phyloP scores from a whole-genome alignment of 2,888 invertebrate genomes.

The Cryptocephalus primarius region DNA sequence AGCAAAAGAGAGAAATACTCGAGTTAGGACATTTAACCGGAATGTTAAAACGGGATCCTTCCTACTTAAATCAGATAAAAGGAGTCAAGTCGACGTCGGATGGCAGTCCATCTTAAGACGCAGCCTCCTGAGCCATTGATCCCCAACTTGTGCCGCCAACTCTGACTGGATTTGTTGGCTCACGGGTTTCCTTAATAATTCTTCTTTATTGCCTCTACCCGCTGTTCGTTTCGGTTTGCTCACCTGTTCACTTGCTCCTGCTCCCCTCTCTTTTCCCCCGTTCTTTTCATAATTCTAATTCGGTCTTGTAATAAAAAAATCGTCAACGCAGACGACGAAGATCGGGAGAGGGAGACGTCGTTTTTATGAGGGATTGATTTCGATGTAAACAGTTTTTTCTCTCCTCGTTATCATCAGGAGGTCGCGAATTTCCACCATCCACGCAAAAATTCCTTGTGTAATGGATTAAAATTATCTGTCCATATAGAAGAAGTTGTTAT shows the following conservation, averaged over 20 bases:
- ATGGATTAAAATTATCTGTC: too few relatives aligned
- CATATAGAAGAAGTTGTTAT: too few relatives aligned
- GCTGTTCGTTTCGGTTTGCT: slow-evolving; percentile 21
- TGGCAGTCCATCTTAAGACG: not conserved
- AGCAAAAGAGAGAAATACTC: too few relatives aligned
- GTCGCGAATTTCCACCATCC: too few relatives aligned
- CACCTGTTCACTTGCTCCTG: slow-evolving; percentile 10
- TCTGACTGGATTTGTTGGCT: slow-evolving; percentile 39
- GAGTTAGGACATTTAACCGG: not conserved
- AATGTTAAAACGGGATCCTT: not conserved
- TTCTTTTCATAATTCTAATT: too few relatives aligned
- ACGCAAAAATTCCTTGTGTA: too few relatives aligned
- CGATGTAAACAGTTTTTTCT: too few relatives aligned
- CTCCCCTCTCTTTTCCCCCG: slow-evolving; percentile 2
- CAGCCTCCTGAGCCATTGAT: slow-evolving; percentile 34
- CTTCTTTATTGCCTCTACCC: slow-evolving; percentile 36
- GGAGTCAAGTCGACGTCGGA: not conserved
- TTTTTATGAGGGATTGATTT: too few relatives aligned
- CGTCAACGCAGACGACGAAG: too few relatives aligned
- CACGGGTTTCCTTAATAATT: slow-evolving; percentile 39
- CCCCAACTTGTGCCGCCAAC: slow-evolving; percentile 39
- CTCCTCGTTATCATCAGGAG: too few relatives aligned
- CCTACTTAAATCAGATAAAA: not conserved
- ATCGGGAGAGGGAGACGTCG: too few relatives aligned
- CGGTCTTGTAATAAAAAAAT: too few relatives aligned